These are phyloP conservation scores for Echinops telfairi DNA, from an alignment of 2,113 vertebrate species.

Conservation along the genomic window DNA sequence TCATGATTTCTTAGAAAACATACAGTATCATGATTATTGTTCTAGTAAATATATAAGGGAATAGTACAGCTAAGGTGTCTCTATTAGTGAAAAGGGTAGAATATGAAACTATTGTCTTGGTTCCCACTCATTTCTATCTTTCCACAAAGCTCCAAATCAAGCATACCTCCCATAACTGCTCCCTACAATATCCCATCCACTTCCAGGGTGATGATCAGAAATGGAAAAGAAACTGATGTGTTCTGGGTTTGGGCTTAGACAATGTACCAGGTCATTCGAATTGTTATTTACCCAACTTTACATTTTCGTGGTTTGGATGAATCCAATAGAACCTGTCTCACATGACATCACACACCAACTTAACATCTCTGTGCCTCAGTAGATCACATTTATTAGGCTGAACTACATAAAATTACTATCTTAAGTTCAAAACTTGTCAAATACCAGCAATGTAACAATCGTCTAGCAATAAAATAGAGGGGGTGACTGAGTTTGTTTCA, in stretches of 20 bases:
- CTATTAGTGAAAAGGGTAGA: not conserved
- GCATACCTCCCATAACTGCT: not conserved
- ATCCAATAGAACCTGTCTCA: not conserved
- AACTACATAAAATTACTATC: not conserved
- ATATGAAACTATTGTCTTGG: not conserved
- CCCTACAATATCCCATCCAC: no score
- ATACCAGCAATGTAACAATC: not conserved
- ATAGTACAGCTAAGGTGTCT: not conserved
- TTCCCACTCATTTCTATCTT: not conserved
- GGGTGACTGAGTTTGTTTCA: not conserved
- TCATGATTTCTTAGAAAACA: not conserved
- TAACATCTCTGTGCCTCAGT: not conserved
- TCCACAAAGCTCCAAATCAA: not conserved
- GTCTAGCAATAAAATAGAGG: not conserved
- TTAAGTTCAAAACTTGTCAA: conserved; percentile 5
- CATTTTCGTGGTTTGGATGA: not conserved
- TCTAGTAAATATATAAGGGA: not conserved
- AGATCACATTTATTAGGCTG: not conserved
- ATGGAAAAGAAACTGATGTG: not conserved
- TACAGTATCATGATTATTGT: not conserved
- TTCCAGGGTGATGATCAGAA: not conserved
- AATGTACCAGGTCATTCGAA: not conserved
- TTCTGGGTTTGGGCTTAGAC: not conserved
- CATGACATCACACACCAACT: not conserved
- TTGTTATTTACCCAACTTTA: not conserved